Evolutionary conservation across 2,888 invertebrate genomes (phyloP).

Genomic region (Catocala sponsa): DNA sequence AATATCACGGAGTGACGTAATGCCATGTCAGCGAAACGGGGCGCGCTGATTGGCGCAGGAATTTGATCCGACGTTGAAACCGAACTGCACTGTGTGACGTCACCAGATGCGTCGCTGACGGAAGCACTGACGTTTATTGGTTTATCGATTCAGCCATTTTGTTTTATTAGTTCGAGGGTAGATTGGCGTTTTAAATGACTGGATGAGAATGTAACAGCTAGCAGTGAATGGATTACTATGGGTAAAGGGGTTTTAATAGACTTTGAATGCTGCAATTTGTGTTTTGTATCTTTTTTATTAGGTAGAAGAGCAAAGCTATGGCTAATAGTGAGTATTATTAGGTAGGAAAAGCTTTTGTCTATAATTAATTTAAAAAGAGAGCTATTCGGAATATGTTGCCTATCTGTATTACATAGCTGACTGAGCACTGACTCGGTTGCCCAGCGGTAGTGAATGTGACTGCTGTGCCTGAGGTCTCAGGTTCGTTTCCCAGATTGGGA

Average conservation of each 20-base stretch:
- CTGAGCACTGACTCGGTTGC: no score
- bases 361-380: no score
- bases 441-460: no score
- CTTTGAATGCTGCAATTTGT: neutral
- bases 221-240: neutral
- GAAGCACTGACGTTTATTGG: conserved; percentile 44
- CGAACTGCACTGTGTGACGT: conserved; percentile 40
- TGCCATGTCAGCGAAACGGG: conserved; percentile 36
- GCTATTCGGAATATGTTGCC: no score
- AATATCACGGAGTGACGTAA: conserved; percentile 40
- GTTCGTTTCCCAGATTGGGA: no score
- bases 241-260: neutral
- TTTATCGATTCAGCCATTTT: conserved; percentile 26
- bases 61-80: conserved; percentile 48
- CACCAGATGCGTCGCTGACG: conserved; percentile 41
- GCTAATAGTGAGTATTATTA: no score
- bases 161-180: conserved; percentile 6
- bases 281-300: no score
- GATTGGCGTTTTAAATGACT: conserved; percentile 2
- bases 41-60: conserved; percentile 44
- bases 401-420: no score
- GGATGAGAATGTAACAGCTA: neutral
- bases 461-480: no score
- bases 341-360: no score
- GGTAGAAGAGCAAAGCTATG: no score